These are phyloP conservation scores for Trichomalopsis sarcophagae DNA, from an alignment of 1,140 invertebrate genomes.

Conservation along the genomic window DNA sequence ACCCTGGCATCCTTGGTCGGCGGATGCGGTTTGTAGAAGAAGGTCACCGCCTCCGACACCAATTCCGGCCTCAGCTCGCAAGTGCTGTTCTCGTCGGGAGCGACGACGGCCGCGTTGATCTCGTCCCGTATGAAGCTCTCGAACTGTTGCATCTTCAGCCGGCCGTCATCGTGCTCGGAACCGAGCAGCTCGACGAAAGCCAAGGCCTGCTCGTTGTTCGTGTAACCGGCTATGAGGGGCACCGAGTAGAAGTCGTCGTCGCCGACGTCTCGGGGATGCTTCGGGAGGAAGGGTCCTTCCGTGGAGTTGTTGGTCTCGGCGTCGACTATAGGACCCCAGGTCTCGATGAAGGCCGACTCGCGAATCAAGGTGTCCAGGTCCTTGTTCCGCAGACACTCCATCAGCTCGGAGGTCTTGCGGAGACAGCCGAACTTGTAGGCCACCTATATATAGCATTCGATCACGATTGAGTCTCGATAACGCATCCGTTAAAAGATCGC, in stretches of 20 bases:
- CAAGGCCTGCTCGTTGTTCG: slow-evolving; percentile 86
- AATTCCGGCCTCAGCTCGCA: slow-evolving; percentile 82
- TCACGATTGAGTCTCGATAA: background rate
- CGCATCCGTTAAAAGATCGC: no score
- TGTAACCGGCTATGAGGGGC: slow-evolving; percentile 83
- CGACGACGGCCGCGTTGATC: slow-evolving; percentile 69
- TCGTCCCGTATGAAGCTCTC: slow-evolving; percentile 78
- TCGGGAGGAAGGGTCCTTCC: slow-evolving; percentile 78
- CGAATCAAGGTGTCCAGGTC: slow-evolving; percentile 77
- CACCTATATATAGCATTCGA: slow-evolving; percentile 65
- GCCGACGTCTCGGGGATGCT: slow-evolving; percentile 79
- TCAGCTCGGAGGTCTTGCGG: slow-evolving; percentile 77
- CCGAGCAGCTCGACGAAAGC: slow-evolving; percentile 74
- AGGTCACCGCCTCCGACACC: slow-evolving; percentile 83
- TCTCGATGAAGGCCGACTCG: slow-evolving; percentile 78
- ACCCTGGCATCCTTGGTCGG: slow-evolving; percentile 77
- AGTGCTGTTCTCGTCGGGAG: slow-evolving; percentile 76
- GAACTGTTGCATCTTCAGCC: slow-evolving; percentile 76
- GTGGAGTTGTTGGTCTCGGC: slow-evolving; percentile 80
- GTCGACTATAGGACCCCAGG: slow-evolving; percentile 86
- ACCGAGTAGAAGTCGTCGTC: slow-evolving; percentile 78
- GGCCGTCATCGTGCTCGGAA: slow-evolving; percentile 75
- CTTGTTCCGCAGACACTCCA: slow-evolving; percentile 81
- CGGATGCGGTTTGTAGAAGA: slow-evolving; percentile 83
- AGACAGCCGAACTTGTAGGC: slow-evolving; percentile 81